Base-by-base conservation (phyloP, 2,888 invertebrate species). In the Caenorhabditis sp. region DNA sequence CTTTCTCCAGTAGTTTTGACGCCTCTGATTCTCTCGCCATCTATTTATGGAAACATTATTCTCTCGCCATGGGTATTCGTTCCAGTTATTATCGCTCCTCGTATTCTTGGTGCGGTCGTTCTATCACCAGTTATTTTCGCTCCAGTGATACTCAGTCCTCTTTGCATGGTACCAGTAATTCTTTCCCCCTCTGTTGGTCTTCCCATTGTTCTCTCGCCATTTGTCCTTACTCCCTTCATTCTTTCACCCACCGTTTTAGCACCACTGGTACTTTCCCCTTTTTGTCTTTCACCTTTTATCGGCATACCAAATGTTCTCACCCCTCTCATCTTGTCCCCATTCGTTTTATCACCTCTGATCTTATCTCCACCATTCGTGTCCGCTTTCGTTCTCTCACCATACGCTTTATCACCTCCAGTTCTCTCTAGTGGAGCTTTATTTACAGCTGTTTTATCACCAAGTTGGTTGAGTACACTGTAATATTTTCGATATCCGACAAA, bases 31-130 rank as follows among this genome's bases (percentile, higher is more conserved):
- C 66, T 61, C 19, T 76, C 79, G 0, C 76, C 78, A 1, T 69
- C 76, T 12, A 66, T 78, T 49, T 71, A 69, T 50, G 67, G 70
- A 24, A 62, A 72, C 0, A 49, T 66, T 49, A 64, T 81, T 21
- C 63, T 81, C 3, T 80, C 80, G 0, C 82, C 83, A 1, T 80
- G 81, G 79, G 27, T 77, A 0, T 79, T 83, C 57, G 78, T 83
- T 0, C 79, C 81, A 2, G 71, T 82, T n/a, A 71, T 72, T 8
- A 54, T 69, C 4, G 70, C 67, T 1, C 75, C 76, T 21, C 67
- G 77, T 51, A 43, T 69, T 10, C 58, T 76, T n/a, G 58, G 64
- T 14, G 71, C 74, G 1, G 58, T 81, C 21, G 66, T 81, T 5
- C 59, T 80, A 12, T 67, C 62, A 43, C 79, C 81, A 0, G 63